These are phyloP conservation scores for Acronicta leporina DNA, from an alignment of 2,888 invertebrate species.

Conservation along the genomic window DNA sequence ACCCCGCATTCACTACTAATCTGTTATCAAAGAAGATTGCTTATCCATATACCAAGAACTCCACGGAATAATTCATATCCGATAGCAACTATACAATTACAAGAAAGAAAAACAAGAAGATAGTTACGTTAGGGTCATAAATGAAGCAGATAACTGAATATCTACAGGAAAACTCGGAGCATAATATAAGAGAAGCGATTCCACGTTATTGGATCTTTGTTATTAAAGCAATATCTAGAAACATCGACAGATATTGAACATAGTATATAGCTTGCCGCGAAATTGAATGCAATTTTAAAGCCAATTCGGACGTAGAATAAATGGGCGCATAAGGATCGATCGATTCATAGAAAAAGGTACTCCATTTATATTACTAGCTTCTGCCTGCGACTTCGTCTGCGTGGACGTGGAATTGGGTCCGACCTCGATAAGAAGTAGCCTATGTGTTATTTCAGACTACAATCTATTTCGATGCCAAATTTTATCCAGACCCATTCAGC, in stretches of 20 bases:
- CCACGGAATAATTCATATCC: not conserved
- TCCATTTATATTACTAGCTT: no score
- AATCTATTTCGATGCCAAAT: no score
- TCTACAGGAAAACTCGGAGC: not conserved
- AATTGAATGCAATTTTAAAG: constrained; percentile 43
- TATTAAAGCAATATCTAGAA: constrained; percentile 9
- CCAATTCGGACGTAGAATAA: constrained; percentile 12
- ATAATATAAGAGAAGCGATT: not conserved
- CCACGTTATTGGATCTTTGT: not conserved
- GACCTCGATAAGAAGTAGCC: no score
- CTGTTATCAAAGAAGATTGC: not conserved
- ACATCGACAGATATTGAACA: constrained; percentile 29
- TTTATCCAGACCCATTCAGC: no score
- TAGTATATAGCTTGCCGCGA: constrained; percentile 24
- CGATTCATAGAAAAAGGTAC: not conserved
- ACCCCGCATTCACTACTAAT: no score
- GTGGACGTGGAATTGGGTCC: no score
- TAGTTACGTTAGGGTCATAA: constrained; percentile 15
- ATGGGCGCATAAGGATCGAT: constrained; percentile 1
- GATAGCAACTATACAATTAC: constrained; percentile 11
- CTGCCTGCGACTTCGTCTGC: no score
- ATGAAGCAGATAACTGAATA: constrained; percentile 19
- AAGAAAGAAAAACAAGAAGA: constrained; percentile 10
- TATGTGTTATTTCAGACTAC: no score
- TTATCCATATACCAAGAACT: not conserved